Conservation (phyloP, 1,140 invertebrate genomes). For the Episyrphus balteatus region DNA sequence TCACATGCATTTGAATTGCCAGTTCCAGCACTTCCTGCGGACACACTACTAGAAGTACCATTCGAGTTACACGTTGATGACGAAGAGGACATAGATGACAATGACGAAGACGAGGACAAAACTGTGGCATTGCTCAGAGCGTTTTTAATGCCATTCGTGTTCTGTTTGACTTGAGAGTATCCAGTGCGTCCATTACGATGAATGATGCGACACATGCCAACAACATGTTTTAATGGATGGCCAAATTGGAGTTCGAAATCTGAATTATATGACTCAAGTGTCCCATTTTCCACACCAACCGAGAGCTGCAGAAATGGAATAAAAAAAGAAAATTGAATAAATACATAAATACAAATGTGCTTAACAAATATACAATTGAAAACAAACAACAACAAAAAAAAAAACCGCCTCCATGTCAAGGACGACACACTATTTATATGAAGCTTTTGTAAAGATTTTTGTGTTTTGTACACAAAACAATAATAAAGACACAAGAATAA, state of each 20-base stretch:
- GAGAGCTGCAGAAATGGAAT: slow-evolving; percentile 43
- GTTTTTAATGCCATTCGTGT: slow-evolving; percentile 5
- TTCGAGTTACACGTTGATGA: neutral
- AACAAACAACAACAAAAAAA: too few relatives aligned
- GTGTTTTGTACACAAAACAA: neutral
- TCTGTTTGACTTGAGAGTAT: slow-evolving; percentile 17
- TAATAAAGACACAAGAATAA: neutral
- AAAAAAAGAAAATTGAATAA: neutral
- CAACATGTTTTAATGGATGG: slow-evolving; percentile 48
- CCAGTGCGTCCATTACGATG: slow-evolving; percentile 16
- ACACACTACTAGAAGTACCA: slow-evolving; percentile 1
- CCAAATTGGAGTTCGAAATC: slow-evolving; percentile 52
- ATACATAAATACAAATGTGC: neutral
- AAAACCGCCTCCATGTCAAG: too few relatives aligned
- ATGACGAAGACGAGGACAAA: slow-evolving; percentile 2
- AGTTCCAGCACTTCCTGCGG: slow-evolving; percentile 12
- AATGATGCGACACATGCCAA: slow-evolving; percentile 37
- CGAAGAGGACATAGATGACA: neutral
- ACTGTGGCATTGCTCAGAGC: slow-evolving; percentile 7
- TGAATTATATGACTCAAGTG: slow-evolving; percentile 48
- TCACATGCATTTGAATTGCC: slow-evolving; percentile 1
- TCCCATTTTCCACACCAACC: slow-evolving; percentile 49
- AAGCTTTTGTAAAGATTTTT: neutral
- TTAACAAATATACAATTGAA: neutral
- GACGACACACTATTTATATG: neutral